Base-by-base conservation (phyloP, 2,797 vertebrate species). In the Triplophysa yarkandensis region DNA sequence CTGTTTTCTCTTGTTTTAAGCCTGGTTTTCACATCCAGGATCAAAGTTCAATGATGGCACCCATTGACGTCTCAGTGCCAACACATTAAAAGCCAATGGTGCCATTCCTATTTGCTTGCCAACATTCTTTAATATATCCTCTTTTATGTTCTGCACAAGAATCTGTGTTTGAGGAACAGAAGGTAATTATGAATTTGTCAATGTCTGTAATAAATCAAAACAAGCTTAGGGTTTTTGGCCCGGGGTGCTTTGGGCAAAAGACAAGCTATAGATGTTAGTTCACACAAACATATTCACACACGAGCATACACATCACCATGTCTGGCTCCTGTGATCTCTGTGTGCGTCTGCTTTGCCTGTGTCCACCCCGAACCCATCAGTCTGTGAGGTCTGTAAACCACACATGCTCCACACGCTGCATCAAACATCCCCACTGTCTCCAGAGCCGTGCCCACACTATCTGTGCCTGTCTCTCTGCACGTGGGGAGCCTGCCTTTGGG, bases 321-420 rank as follows among this genome's bases (percentile, higher is more conserved):
- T 44, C 72, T 44, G 46, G 19, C 54, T 61, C 65, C 80, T 87
- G 74, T 83, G 83, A 84, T 86, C 83, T 83, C 62, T 36, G 79
- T 86, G 83, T 83, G 83, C 23, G 82, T 80, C 79, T 77, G 69
- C 25, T 39, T 68, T 44, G 75, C 52, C 63, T 62, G 65, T 68
- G 76, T 79, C 78, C 70, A 64, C 78, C 68, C 64, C 67, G 67
- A 77, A 71, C 64, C 74, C 73, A 25, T 82, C 82, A 65, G 64
- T 80, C 80, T 85, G 83, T 82, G 86, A 83, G 86, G 86, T 87
- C 85, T 68, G 28, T 71, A 64, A 75, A 84, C 82, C 83, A 82
- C 77, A 72, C 68, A 77, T 70, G 48, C 68, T 77, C 63, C 62
- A 71, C 77, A 69, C 48, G 27, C 55, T 21, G 32, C 76, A 79